Evolutionary conservation across 2,888 invertebrate species (phyloP).

Genomic region (Cephus nigrinus): DNA sequence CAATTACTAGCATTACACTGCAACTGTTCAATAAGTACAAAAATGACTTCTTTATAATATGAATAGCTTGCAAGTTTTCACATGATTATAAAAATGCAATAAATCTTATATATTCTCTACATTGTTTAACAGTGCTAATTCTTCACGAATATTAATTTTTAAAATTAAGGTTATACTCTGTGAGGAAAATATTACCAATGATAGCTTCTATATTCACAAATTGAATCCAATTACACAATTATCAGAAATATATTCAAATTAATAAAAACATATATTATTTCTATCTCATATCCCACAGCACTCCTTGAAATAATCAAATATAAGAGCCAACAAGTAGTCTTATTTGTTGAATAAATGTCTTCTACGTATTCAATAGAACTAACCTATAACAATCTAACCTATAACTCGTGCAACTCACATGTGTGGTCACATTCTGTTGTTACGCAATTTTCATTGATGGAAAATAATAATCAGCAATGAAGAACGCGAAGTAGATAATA

Average conservation of each 20-base stretch:
- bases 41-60: neutral
- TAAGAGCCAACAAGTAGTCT: neutral
- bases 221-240: neutral
- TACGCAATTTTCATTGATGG: neutral
- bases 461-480: neutral
- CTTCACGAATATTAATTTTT: neutral
- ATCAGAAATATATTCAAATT: neutral
- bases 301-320: neutral
- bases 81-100: neutral
- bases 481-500: neutral
- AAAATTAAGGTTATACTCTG: neutral
- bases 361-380: neutral
- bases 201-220: neutral
- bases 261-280: neutral
- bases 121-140: neutral
- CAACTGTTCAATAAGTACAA: neutral
- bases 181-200: neutral
- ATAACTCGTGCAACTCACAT: neutral
- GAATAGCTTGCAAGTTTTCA: neutral
- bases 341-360: neutral
- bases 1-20: neutral
- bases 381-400: neutral
- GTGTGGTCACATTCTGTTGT: neutral
- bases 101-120: neutral
- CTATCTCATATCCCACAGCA: neutral